phyloP scores from a whole-genome alignment of 2,797 vertebrate genomes.

The Schizopygopsis malacanthus region DNA sequence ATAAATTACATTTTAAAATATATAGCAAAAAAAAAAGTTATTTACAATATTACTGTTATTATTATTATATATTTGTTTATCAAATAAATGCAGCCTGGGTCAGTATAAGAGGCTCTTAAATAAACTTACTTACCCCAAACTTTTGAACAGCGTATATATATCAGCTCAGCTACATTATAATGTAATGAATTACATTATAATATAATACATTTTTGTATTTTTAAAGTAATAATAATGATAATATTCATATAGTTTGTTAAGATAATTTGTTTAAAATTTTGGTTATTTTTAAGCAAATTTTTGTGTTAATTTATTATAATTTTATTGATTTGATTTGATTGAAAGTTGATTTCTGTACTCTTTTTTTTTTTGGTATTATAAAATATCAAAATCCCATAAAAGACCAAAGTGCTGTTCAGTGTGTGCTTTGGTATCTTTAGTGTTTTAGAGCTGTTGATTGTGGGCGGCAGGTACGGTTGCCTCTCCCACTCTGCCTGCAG shows the following conservation, averaged over 20 bases:
- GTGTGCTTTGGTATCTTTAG: neutral
- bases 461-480: neutral
- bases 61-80: neutral
- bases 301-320: neutral
- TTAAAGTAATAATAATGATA: too few relatives aligned
- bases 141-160: neutral
- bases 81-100: neutral
- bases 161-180: too few relatives aligned
- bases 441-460: conserved; percentile 10
- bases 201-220: too few relatives aligned
- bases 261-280: neutral
- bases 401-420: neutral
- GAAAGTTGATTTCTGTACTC: neutral
- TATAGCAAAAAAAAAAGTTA: neutral
- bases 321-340: neutral
- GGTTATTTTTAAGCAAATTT: neutral
- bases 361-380: neutral
- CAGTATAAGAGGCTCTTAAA: neutral
- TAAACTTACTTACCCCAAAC: neutral
- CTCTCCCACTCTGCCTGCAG: conserved; percentile 11
- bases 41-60: neutral
- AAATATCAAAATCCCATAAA: conserved; percentile 4
- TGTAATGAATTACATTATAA: too few relatives aligned
- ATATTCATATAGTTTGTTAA: neutral
- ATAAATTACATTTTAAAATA: neutral